Conservation (phyloP, 2,113 vertebrate genomes). For the Cynopterus brachyotis region DNA sequence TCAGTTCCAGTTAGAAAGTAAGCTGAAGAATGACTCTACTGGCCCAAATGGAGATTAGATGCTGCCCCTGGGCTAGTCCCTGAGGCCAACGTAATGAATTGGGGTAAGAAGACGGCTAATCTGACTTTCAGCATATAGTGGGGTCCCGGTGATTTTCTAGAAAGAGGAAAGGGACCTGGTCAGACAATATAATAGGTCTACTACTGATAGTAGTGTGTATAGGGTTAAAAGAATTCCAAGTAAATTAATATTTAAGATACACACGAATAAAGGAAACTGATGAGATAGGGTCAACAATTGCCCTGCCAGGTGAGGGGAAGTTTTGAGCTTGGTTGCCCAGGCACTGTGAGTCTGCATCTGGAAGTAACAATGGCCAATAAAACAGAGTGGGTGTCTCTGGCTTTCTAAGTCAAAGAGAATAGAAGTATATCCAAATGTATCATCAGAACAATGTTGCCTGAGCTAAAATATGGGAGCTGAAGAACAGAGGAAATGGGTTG, state of each 20-base stretch:
- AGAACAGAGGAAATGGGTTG: background rate
- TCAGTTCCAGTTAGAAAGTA: background rate
- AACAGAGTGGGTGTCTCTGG: background rate
- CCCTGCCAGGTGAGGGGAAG: background rate
- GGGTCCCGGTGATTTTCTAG: background rate
- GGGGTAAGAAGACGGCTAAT: background rate
- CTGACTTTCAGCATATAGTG: fast-evolving
- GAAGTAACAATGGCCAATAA: background rate
- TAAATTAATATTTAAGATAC: background rate
- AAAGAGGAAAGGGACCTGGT: background rate
- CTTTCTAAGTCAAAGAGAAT: background rate
- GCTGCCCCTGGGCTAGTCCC: background rate
- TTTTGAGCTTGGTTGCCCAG: background rate
- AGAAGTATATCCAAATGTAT: background rate
- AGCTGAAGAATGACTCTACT: background rate
- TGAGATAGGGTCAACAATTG: background rate
- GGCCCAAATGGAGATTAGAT: background rate
- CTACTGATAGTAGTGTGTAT: background rate
- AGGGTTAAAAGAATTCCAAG: background rate
- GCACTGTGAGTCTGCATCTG: background rate
- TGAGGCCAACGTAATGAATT: background rate
- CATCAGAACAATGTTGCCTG: background rate
- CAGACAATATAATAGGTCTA: background rate
- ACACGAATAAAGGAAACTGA: background rate
- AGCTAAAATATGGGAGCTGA: background rate